Conservation (phyloP, 2,797 vertebrate species). For the Scomberomorus guttatus region DNA sequence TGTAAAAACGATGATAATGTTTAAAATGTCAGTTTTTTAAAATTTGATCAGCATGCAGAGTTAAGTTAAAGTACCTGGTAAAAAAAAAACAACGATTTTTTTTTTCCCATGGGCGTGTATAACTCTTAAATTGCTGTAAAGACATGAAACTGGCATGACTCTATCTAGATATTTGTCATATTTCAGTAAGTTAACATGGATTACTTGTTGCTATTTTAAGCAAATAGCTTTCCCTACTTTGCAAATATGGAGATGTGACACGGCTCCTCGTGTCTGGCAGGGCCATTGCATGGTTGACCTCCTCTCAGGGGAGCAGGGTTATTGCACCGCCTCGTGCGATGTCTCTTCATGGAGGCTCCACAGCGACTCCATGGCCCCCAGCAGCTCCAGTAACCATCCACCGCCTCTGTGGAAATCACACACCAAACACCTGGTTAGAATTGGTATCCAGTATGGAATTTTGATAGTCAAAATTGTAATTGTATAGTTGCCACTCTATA, state of each 20-base stretch:
- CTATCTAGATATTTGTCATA: too few species aligned
- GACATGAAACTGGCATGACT: neutral
- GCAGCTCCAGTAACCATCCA: conserved; percentile 93
- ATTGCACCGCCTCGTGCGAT: conserved; percentile 87
- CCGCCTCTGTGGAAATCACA: conserved; percentile 78
- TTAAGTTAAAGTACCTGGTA: neutral
- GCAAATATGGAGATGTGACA: conserved; percentile 90
- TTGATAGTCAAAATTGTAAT: too few species aligned
- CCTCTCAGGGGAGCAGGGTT: conserved; percentile 87
- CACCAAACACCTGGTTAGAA: neutral
- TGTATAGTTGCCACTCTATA: too few species aligned
- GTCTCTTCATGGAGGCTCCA: conserved; percentile 81
- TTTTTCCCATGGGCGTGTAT: too few species aligned
- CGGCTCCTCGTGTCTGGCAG: conserved; percentile 78
- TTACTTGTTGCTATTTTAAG: neutral
- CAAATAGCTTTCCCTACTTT: conserved; percentile 68
- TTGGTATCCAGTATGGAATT: neutral
- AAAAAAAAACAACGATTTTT: too few species aligned
- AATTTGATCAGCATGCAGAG: neutral
- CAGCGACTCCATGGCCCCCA: conserved; percentile 93
- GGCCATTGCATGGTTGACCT: conserved; percentile 87
- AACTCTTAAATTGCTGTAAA: too few species aligned
- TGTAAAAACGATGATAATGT: neutral
- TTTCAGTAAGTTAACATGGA: too few species aligned
- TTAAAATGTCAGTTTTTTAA: neutral